Percentiles rank a stretch among this genome's conserved stretches.
These are phyloP conservation scores for Picus viridis DNA, from an alignment of 2,797 vertebrate species.

Conservation along the genomic window DNA sequence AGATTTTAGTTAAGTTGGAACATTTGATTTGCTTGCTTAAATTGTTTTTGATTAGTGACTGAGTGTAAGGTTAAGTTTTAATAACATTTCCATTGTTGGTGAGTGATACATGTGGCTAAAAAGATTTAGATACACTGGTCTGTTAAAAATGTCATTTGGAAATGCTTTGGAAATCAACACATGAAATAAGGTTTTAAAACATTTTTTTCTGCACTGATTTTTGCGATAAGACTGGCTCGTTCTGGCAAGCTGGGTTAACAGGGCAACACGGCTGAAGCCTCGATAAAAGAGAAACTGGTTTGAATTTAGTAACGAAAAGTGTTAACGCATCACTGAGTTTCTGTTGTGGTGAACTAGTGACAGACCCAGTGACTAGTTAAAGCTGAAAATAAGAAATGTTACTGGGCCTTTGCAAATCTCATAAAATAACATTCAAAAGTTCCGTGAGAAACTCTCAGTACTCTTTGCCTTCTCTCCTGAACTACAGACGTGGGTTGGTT, in stretches of 20 bases:
- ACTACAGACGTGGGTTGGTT: not conserved
- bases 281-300: conserved; percentile 15
- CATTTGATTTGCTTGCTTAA: conserved; percentile 28
- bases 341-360: not conserved
- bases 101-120: conserved; percentile 36
- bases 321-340: conserved; percentile 38
- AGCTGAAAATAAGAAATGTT: not conserved
- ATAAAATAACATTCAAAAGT: not conserved
- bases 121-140: conserved; percentile 14
- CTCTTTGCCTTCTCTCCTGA: not conserved
- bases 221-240: not conserved
- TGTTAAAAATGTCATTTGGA: conserved; percentile 31
- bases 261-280: not conserved
- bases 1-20: conserved; percentile 36
- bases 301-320: conserved; percentile 5
- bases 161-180: conserved; percentile 23
- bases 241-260: not conserved
- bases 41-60: conserved; percentile 51
- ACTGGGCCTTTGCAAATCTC: not conserved
- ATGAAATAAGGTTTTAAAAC: not conserved
- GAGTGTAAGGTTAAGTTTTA: conserved; percentile 60
- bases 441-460: not conserved
- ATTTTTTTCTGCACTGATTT: not conserved
- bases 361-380: not conserved
- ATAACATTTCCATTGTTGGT: conserved; percentile 21